These are phyloP conservation scores for Epistrophe grossulariae DNA, from an alignment of 2,888 invertebrate genomes.

Conservation along the genomic window DNA sequence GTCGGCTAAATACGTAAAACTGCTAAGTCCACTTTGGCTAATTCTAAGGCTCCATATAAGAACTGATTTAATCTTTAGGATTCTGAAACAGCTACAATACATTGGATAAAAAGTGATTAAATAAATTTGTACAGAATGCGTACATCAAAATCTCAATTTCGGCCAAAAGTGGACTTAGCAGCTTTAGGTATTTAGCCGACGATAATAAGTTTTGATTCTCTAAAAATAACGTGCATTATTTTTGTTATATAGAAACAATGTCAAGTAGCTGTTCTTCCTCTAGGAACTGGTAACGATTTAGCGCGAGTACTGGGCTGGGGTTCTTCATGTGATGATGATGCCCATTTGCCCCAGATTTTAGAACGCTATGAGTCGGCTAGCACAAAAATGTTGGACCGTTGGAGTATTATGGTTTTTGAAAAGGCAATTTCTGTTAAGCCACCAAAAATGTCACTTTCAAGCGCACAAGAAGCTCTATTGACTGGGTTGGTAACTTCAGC, in stretches of 20 bases:
- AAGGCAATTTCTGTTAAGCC: conserved; percentile 88
- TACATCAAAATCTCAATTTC: too few relatives aligned
- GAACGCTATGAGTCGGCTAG: conserved; percentile 98
- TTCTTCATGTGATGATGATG: conserved; percentile 96
- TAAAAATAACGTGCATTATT: neutral
- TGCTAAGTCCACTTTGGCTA: too few relatives aligned
- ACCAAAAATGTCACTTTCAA: conserved; percentile 84
- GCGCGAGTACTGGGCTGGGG: conserved; percentile 98
- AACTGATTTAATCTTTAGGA: too few relatives aligned
- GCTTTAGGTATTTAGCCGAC: too few relatives aligned
- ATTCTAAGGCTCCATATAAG: too few relatives aligned
- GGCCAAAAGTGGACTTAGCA: too few relatives aligned
- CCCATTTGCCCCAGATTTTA: conserved; percentile 94
- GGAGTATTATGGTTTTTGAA: conserved; percentile 98
- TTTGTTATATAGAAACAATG: conserved; percentile 90
- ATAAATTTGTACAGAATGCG: too few relatives aligned
- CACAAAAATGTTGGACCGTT: conserved; percentile 98
- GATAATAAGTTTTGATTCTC: neutral
- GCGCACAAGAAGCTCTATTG: conserved; percentile 84
- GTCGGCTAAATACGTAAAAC: too few relatives aligned
- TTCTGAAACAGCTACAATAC: too few relatives aligned
- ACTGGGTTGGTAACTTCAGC: conserved; percentile 91
- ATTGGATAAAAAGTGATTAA: too few relatives aligned
- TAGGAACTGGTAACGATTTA: conserved; percentile 98
- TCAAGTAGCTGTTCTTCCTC: conserved; percentile 96